Conservation (phyloP, 23 tunicate genomes). For the Styela plicata region DNA sequence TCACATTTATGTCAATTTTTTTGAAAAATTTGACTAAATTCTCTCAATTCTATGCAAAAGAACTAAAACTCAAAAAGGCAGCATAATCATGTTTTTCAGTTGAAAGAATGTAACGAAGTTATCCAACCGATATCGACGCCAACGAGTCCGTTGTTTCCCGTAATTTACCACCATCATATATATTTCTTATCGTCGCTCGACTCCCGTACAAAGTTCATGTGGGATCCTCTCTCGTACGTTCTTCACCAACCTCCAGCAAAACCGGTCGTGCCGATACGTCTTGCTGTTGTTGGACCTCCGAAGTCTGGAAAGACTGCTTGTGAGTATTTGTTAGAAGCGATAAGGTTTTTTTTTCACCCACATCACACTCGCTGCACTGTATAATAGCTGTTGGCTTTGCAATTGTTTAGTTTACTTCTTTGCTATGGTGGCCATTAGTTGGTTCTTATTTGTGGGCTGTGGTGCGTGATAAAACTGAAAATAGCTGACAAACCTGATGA, state of each 20-base stretch:
- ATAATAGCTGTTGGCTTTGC: no score
- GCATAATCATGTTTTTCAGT: neutral
- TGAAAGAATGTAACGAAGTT: conserved; percentile 31
- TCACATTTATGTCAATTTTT: no score
- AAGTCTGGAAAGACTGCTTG: conserved; percentile 91
- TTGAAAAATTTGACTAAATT: no score
- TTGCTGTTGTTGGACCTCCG: conserved; percentile 90
- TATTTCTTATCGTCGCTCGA: conserved; percentile 63
- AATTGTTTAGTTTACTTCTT: no score
- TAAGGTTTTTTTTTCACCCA: no score
- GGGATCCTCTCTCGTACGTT: conserved; percentile 48
- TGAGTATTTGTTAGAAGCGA: no score
- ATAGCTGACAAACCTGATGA: no score
- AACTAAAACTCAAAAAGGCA: neutral
- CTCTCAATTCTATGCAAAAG: no score
- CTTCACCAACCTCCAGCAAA: conserved; percentile 58
- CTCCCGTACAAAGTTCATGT: conserved; percentile 60
- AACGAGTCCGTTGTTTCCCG: conserved; percentile 45
- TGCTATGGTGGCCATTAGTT: no score
- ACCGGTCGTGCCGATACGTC: conserved; percentile 69
- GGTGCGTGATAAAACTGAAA: no score
- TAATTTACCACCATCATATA: conserved; percentile 75
- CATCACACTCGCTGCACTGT: no score
- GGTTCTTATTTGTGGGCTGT: no score
- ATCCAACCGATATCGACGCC: conserved; percentile 39